Conservation (phyloP, 2,888 invertebrate genomes). For the Teinopalpus imperialis region DNA sequence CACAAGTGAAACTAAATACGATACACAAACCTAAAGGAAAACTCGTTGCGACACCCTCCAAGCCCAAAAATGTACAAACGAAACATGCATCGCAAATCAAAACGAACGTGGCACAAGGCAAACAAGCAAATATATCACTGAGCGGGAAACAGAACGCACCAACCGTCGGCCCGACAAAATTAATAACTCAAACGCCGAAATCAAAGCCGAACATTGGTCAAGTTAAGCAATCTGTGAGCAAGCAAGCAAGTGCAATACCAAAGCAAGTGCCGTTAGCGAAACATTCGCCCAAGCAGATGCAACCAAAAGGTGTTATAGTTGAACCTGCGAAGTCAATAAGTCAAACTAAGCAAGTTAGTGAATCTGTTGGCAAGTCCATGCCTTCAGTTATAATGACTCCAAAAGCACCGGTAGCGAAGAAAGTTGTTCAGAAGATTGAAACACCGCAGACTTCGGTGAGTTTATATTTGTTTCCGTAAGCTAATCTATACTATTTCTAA, state of each 20-base stretch:
- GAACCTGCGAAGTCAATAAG: slow-evolving; percentile 33
- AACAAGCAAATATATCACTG: slow-evolving; percentile 17
- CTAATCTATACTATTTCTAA: too few species aligned
- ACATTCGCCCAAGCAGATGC: slow-evolving; percentile 45
- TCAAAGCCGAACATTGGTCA: slow-evolving; percentile 13
- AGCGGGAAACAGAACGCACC: slow-evolving; percentile 20
- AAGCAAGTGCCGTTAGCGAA: slow-evolving; percentile 19
- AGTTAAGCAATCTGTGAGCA: slow-evolving; percentile 21
- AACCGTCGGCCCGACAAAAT: slow-evolving; percentile 19
- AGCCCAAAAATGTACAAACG: slow-evolving; percentile 37
- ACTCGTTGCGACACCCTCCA: slow-evolving; percentile 43
- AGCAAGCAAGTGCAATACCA: slow-evolving; percentile 22
- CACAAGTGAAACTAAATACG: slow-evolving; percentile 38
- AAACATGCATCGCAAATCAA: slow-evolving; percentile 29
- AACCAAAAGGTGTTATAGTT: slow-evolving; percentile 27
- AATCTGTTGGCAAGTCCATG: slow-evolving; percentile 43
- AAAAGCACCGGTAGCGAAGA: slow-evolving; percentile 60
- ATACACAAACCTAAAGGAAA: slow-evolving; percentile 45
- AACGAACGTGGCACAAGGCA: slow-evolving; percentile 24
- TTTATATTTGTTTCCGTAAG: slow-evolving; percentile 19
- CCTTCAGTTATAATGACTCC: slow-evolving; percentile 53
- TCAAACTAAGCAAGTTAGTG: slow-evolving; percentile 30
- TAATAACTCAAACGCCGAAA: slow-evolving; percentile 29
- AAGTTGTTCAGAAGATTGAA: slow-evolving; percentile 57
- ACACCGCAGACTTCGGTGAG: slow-evolving; percentile 44